phyloP scores from a whole-genome alignment of 1,140 invertebrate genomes.

The Conopomorpha cramerella region DNA sequence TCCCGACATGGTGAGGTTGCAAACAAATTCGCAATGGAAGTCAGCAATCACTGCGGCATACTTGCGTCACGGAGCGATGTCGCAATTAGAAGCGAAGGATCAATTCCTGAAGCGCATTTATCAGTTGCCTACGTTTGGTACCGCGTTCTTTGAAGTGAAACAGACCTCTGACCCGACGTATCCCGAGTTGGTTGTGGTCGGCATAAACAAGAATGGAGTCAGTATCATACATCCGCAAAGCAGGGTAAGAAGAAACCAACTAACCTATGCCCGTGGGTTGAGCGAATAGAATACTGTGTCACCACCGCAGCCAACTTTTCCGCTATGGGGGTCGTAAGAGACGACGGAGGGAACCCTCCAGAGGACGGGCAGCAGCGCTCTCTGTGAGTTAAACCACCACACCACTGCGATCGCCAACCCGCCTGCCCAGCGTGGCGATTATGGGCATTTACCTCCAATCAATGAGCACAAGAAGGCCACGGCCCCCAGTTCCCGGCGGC shows the following conservation, averaged over 20 bases:
- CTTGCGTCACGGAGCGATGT: conserved; percentile 63
- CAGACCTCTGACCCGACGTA: conserved; percentile 83
- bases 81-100: conserved; percentile 77
- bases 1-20: conserved; percentile 74
- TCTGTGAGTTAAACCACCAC: too few species aligned
- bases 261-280: too few species aligned
- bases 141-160: conserved; percentile 95
- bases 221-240: conserved; percentile 85
- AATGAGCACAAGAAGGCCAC: too few species aligned
- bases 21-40: conserved; percentile 83
- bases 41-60: conserved; percentile 71
- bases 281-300: too few species aligned
- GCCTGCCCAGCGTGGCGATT: too few species aligned
- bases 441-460: too few species aligned
- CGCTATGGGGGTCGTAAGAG: too few species aligned
- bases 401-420: too few species aligned
- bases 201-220: conserved; percentile 90
- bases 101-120: conserved; percentile 83
- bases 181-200: conserved; percentile 85
- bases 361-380: too few species aligned
- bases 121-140: conserved; percentile 88
- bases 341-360: too few species aligned
- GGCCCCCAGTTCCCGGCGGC: too few species aligned
- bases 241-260: conserved; percentile 79
- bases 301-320: too few species aligned